Evolutionary conservation across 1,140 invertebrate species (phyloP), one percentile per base, ranked within the genome.

Genomic region (Sycophila sp.): DNA sequence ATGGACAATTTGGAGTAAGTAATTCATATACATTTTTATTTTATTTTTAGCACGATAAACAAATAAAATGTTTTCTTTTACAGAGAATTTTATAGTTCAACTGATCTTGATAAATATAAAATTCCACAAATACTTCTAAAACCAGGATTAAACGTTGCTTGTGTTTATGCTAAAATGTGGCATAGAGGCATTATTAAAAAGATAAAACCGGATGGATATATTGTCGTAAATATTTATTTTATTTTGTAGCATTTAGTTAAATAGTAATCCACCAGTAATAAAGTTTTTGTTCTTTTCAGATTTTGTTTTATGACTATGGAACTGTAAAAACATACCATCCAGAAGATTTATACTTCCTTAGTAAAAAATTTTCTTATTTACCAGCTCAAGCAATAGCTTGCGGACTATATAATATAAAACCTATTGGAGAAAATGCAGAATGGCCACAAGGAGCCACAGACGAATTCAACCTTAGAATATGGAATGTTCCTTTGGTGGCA

Each of bases 261-360:
- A 26, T n/a, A 51, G 2, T 22, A 59, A 40, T 24, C 17, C 17
- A 32, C 19, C 17, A 55, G 19, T 11, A 5, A 10, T 34, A 55
- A 56, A 26, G 10, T 73, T 30, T 75, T n/a, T n/a, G n/a, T n/a
- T n/a, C n/a, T n/a, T n/a, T 75, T 38, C 47, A 86, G 85, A 62
- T 86, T 30, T 38, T 80, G 10, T 86, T 85, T 67, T 85, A 85
- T 55, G 85, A 86, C 47, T 86, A 77, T 56, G 85, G 85, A 1
- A 86, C 85, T 7, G 22, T 83, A 0, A 76, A 81, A 56, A 72
- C 77, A 5, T 79, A 80, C 71, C 11, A 70, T 15, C 47, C 78
- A 6, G 42, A 77, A 0, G 69, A 77, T 11, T 2, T 86, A 6
- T 80, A 71, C 36, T 86, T 78, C 63, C 74, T 86, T 8, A 75